phyloP scores from a whole-genome alignment of 2,888 invertebrate genomes.

The Drosophila rubida region DNA sequence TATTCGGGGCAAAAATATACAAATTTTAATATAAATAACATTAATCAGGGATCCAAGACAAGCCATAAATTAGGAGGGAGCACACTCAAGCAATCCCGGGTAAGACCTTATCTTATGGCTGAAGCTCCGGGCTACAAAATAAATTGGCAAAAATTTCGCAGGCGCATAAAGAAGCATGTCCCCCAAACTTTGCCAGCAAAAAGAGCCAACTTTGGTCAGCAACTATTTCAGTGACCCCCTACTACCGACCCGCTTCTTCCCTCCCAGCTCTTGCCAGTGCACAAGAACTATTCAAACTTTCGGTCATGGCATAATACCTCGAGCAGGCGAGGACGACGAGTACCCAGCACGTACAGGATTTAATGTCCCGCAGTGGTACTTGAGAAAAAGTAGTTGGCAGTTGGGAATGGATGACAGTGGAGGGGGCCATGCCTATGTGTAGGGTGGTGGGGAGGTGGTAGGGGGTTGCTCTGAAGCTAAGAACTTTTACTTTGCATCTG shows the following conservation, averaged over 20 bases:
- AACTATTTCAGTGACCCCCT: slow-evolving; percentile 52
- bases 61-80: slow-evolving; percentile 53
- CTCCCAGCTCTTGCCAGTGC: slow-evolving; percentile 35
- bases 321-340: slow-evolving; percentile 49
- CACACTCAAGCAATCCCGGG: slow-evolving; percentile 39
- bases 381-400: slow-evolving; percentile 78
- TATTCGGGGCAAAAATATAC: slow-evolving; percentile 20
- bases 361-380: slow-evolving; percentile 80
- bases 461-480: slow-evolving; percentile 64
- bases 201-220: slow-evolving; percentile 60
- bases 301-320: slow-evolving; percentile 78
- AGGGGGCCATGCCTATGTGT: background rate
- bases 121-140: slow-evolving; percentile 54
- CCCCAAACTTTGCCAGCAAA: slow-evolving; percentile 57
- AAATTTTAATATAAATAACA: slow-evolving; percentile 28
- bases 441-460: background rate
- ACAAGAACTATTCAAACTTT: slow-evolving; percentile 79
- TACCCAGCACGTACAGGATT: slow-evolving; percentile 70
- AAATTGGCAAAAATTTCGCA: slow-evolving; percentile 64
- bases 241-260: background rate
- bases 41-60: slow-evolving; percentile 60
- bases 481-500: slow-evolving; percentile 79
- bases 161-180: slow-evolving; percentile 51
- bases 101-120: slow-evolving; percentile 64
- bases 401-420: slow-evolving; percentile 32